Conservation (phyloP, 2,113 vertebrate species). For the Cromileptes altivelis region DNA sequence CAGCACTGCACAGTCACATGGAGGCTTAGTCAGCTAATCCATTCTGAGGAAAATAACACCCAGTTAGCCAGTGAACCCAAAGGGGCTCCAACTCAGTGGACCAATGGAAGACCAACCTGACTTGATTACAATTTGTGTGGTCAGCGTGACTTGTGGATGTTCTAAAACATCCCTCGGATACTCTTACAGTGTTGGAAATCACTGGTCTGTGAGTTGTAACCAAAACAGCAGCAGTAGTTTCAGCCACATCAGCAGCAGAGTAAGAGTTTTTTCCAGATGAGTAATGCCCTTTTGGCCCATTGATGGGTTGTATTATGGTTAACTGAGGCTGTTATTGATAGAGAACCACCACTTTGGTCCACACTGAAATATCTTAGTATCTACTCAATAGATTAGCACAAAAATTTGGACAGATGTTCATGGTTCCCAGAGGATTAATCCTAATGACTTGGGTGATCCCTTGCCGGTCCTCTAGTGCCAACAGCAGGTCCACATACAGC, state of each 20-base stretch:
- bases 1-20: conserved; percentile 77
- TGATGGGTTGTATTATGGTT: not conserved
- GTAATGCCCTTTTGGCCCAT: not conserved
- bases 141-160: conserved; percentile 10
- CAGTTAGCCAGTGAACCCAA: conserved; percentile 58
- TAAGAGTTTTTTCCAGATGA: conserved; percentile 8
- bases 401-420: not conserved
- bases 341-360: not conserved
- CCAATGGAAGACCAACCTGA: conserved; percentile 15
- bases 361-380: not conserved
- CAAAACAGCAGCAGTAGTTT: not conserved
- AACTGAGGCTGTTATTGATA: not conserved
- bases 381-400: not conserved
- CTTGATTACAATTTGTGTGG: conserved; percentile 24
- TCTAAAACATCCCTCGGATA: conserved; percentile 10
- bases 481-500: not conserved
- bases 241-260: conserved; percentile 4
- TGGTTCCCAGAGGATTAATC: conserved; percentile 10
- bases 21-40: conserved; percentile 82
- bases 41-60: conserved; percentile 69
- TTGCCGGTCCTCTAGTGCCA: not conserved
- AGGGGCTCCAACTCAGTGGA: conserved; percentile 38
- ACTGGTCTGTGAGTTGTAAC: not conserved
- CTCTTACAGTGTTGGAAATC: conserved; percentile 9
- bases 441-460: not conserved